Conservation (phyloP, 2,113 vertebrate species). For the Leptosomus discolor region DNA sequence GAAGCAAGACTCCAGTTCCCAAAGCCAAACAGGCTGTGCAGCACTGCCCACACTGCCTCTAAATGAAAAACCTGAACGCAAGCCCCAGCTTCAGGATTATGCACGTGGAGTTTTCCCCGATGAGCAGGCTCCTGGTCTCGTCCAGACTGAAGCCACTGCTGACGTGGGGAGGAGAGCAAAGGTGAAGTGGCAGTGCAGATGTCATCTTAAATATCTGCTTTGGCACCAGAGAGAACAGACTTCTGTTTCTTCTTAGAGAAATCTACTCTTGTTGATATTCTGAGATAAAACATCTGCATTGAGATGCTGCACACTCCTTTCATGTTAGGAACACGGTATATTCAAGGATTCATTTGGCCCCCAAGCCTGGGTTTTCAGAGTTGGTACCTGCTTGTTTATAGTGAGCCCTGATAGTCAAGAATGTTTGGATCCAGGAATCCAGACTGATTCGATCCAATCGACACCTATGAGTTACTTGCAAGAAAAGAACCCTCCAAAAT, state of each 20-base stretch:
- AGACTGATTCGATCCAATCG: background rate
- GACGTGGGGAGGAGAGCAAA: background rate
- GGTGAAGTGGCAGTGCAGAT: background rate
- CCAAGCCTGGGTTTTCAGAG: background rate
- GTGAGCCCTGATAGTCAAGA: background rate
- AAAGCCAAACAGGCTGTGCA: background rate
- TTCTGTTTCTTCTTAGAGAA: background rate
- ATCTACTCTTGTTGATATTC: background rate
- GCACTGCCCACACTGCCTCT: background rate
- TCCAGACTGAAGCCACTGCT: background rate
- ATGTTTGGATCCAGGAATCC: background rate
- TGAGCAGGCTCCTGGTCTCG: background rate
- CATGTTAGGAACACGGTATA: background rate
- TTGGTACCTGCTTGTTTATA: background rate
- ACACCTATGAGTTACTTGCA: background rate
- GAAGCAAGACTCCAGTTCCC: background rate
- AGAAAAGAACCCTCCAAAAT: background rate
- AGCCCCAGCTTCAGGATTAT: background rate
- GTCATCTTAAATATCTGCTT: background rate
- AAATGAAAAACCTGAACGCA: background rate
- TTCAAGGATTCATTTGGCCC: background rate
- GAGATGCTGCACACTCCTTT: background rate
- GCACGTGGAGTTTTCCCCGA: rapidly evolving
- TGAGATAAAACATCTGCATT: background rate
- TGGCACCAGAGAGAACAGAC: background rate